phyloP scores from a whole-genome alignment of 1,140 invertebrate genomes.

The Nasonia vitripennis region DNA sequence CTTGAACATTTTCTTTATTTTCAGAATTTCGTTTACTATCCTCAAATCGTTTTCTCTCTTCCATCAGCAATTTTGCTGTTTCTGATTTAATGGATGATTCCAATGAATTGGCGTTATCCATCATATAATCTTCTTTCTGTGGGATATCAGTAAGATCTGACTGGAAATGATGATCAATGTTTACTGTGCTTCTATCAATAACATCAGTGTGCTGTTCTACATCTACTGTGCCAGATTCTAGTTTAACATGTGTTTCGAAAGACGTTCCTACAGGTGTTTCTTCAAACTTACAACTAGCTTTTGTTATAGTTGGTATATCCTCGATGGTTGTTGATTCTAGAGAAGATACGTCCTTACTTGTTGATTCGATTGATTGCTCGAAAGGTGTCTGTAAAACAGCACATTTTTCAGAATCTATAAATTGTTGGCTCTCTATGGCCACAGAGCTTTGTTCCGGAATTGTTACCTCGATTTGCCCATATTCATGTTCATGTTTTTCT shows the following conservation, averaged over 20 bases:
- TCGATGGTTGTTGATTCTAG: conserved; percentile 53
- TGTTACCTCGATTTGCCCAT: conserved; percentile 63
- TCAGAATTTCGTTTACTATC: not conserved
- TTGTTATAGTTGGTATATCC: conserved; percentile 58
- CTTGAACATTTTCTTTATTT: not conserved
- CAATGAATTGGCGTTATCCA: not conserved
- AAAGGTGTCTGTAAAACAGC: conserved; percentile 61
- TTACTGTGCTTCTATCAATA: conserved; percentile 67
- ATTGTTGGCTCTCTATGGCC: conserved; percentile 53
- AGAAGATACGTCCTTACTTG: conserved; percentile 51
- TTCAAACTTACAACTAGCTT: conserved; percentile 72
- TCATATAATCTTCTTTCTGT: conserved; percentile 32
- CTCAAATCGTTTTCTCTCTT: conserved; percentile 46
- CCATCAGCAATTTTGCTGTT: conserved; percentile 40
- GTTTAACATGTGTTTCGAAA: conserved; percentile 61
- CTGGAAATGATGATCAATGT: conserved; percentile 57
- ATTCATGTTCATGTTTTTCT: conserved; percentile 58
- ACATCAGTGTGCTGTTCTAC: conserved; percentile 69
- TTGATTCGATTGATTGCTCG: conserved; percentile 51
- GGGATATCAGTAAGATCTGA: conserved; percentile 41
- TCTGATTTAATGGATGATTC: not conserved
- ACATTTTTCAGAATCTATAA: conserved; percentile 65
- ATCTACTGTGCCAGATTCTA: conserved; percentile 73
- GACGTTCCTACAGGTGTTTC: conserved; percentile 64
- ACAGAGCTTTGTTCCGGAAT: conserved; percentile 17